Percentiles rank a stretch among this genome's conserved stretches.
Conservation (phyloP, 53 echinoderm and acorn worm genomes). For the Hippasteria phrygiana region DNA sequence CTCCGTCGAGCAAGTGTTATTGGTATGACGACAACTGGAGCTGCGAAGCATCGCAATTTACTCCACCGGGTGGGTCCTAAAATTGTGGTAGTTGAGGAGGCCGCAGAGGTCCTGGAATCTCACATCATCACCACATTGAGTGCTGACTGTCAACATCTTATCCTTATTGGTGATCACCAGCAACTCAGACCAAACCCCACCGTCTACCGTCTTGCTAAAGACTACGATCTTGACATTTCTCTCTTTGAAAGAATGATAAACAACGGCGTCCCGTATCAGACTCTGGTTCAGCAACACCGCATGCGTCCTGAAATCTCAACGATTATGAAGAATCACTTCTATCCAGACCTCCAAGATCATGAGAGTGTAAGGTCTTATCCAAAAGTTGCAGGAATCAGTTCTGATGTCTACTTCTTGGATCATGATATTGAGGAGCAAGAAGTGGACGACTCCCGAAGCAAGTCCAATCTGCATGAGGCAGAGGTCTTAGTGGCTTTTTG, state of each 20-base stretch:
- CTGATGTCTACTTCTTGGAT: conserved; percentile 60
- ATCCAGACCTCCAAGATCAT: conserved; percentile 73
- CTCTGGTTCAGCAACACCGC: conserved; percentile 79
- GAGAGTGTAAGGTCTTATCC: conserved; percentile 45
- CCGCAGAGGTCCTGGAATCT: conserved; percentile 86
- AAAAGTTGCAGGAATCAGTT: conserved; percentile 72
- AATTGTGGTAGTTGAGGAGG: conserved; percentile 88
- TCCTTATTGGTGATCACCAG: conserved; percentile 87
- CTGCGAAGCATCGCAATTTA: conserved; percentile 73
- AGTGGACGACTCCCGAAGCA: conserved; percentile 73
- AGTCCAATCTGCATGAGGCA: conserved; percentile 82
- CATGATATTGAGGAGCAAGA: conserved; percentile 64
- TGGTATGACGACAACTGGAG: conserved; percentile 90
- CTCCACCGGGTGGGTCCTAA: conserved; percentile 81
- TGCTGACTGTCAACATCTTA: conserved; percentile 86
- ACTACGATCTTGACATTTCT: conserved; percentile 74
- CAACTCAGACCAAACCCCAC: conserved; percentile 83
- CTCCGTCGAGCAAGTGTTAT: conserved; percentile 71
- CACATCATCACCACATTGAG: conserved; percentile 80
- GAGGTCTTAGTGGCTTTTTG: conserved; percentile 75
- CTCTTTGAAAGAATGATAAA: conserved; percentile 83
- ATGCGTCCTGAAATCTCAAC: conserved; percentile 92
- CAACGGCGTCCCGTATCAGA: conserved; percentile 67
- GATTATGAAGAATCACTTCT: conserved; percentile 81
- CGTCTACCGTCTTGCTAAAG: conserved; percentile 76